These are phyloP conservation scores for Heliconius charithonia DNA, from an alignment of 2,888 invertebrate species.

Conservation along the genomic window DNA sequence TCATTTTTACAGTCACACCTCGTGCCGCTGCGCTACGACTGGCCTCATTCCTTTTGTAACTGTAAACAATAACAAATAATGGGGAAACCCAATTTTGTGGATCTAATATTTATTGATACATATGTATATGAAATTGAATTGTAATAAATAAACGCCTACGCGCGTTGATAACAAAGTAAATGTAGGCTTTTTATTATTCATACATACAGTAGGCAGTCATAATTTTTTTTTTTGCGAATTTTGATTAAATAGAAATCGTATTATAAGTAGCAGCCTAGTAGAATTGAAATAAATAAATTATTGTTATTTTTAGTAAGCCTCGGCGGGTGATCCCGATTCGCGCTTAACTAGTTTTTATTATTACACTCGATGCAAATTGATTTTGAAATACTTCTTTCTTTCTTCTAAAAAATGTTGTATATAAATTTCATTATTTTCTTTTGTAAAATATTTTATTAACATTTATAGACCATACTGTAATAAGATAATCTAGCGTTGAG, in stretches of 20 bases:
- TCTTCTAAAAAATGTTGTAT: no score
- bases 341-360: no score
- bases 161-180: slow-evolving; percentile 1
- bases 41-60: slow-evolving; percentile 46
- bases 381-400: no score
- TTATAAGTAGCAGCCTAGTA: not conserved
- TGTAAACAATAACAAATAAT: slow-evolving; percentile 46
- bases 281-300: not conserved
- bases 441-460: no score
- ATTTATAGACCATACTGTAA: no score
- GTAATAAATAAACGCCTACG: slow-evolving; percentile 28
- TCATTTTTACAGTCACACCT: no score
- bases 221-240: not conserved
- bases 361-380: no score
- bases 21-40: no score
- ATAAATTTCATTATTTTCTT: no score
- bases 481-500: no score
- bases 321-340: no score
- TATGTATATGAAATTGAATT: slow-evolving; percentile 37
- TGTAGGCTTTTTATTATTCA: not conserved
- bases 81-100: slow-evolving; percentile 45
- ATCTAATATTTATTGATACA: slow-evolving; percentile 26
- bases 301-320: not conserved
- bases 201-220: not conserved
- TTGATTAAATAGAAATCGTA: not conserved